phyloP scores from a whole-genome alignment of 2,888 invertebrate species.

The Spilarctia lutea region DNA sequence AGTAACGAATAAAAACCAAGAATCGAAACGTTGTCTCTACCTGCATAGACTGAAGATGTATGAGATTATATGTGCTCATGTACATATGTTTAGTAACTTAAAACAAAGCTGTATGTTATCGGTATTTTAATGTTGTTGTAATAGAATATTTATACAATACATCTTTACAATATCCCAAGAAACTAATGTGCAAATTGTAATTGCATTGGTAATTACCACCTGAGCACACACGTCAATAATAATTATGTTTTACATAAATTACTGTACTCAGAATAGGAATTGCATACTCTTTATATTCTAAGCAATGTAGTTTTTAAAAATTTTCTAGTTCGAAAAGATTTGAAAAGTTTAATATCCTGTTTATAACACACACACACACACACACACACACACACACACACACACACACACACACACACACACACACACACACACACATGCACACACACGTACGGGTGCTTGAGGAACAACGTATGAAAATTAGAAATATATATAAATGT shows the following conservation, averaged over 20 bases:
- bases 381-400: too few species aligned
- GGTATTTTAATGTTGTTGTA: not conserved
- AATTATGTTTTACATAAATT: slow-evolving; percentile 22
- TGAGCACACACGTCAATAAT: not conserved
- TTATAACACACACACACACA: too few species aligned
- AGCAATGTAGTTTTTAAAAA: not conserved
- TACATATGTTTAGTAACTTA: not conserved
- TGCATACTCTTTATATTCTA: not conserved
- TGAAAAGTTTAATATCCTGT: not conserved
- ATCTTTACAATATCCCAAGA: slow-evolving; percentile 12
- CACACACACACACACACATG: too few species aligned
- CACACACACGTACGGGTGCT: too few species aligned
- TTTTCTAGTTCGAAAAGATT: not conserved
- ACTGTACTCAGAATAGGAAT: slow-evolving; percentile 9
- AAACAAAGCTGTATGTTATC: not conserved
- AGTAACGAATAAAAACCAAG: not conserved
- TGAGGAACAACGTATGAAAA: too few species aligned
- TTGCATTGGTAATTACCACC: slow-evolving; percentile 14
- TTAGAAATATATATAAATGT: too few species aligned
- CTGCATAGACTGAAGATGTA: not conserved
- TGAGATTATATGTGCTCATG: not conserved
- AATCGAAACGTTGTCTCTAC: not conserved
- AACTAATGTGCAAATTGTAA: slow-evolving; percentile 15
- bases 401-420: too few species aligned
- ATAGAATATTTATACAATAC: not conserved